A percentile compares a stretch with the other conserved stretches of the same genome.
These are phyloP conservation scores for Cataglyphis livida DNA, from an alignment of 2,888 invertebrate species.

Conservation along the genomic window DNA sequence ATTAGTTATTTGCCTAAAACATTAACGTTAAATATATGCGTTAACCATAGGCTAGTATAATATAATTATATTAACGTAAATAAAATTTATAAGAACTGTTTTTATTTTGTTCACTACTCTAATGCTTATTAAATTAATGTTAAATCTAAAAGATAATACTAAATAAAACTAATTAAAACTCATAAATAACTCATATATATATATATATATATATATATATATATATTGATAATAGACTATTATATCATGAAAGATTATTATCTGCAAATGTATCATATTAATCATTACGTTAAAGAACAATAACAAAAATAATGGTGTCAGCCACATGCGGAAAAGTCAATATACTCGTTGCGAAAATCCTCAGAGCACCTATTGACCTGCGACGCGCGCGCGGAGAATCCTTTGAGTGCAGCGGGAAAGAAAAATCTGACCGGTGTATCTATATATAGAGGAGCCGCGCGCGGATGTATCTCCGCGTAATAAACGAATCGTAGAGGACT, in stretches of 20 bases:
- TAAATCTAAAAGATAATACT: not conserved
- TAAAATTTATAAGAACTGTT: not conserved
- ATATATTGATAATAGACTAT: not conserved
- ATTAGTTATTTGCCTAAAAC: not conserved
- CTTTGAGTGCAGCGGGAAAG: slow-evolving; percentile 43
- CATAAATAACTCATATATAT: not conserved
- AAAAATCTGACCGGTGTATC: slow-evolving; percentile 18
- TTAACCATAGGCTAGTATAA: not conserved
- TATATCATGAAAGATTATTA: not conserved
- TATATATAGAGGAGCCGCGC: slow-evolving; percentile 22
- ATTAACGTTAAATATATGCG: not conserved
- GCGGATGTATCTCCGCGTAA: slow-evolving; percentile 55
- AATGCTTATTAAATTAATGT: not conserved
- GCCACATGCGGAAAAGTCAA: not conserved
- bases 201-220: not conserved
- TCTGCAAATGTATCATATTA: not conserved
- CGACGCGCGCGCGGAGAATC: slow-evolving; percentile 23
- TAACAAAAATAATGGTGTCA: not conserved
- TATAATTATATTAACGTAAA: not conserved
- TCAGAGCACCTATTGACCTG: slow-evolving; percentile 6
- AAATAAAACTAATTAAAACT: not conserved
- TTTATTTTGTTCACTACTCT: not conserved
- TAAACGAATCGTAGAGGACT: slow-evolving; percentile 67
- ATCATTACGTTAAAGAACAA: not conserved
- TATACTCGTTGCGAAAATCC: slow-evolving; percentile 30